phyloP scores from a whole-genome alignment of 2,113 vertebrate species.

The Chaetodon auriga region DNA sequence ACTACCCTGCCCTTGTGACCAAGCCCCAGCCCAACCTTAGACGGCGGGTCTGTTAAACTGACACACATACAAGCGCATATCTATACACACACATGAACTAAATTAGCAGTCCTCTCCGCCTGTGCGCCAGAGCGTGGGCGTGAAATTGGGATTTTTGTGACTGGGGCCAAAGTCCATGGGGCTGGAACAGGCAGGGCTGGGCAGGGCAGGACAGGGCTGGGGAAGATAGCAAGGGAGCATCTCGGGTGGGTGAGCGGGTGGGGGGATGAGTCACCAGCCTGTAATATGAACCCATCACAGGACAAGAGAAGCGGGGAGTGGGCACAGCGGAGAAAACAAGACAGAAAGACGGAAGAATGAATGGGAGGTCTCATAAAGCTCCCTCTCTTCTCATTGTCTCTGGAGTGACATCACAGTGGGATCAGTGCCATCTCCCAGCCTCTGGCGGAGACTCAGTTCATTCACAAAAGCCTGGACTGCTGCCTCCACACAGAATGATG shows the following conservation, averaged over 20 bases:
- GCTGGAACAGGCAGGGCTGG: slow-evolving; percentile 40
- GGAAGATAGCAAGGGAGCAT: slow-evolving; percentile 55
- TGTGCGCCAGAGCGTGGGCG: slow-evolving; percentile 59
- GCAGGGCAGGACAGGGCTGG: slow-evolving; percentile 42
- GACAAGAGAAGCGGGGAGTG: slow-evolving; percentile 61
- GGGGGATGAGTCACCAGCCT: slow-evolving; percentile 75
- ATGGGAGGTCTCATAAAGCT: slow-evolving; percentile 80
- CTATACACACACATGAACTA: slow-evolving; percentile 54
- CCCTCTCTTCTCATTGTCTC: slow-evolving; percentile 69
- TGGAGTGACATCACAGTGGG: slow-evolving; percentile 84
- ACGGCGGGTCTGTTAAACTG: slow-evolving; percentile 33
- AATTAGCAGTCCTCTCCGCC: slow-evolving; percentile 67
- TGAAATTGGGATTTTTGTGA: slow-evolving; percentile 80
- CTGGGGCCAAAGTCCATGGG: slow-evolving; percentile 52
- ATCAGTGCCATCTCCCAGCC: slow-evolving; percentile 79
- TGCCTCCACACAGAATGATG: slow-evolving; percentile 78
- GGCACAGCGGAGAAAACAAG: slow-evolving; percentile 19
- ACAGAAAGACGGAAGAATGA: slow-evolving; percentile 68
- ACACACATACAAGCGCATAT: slow-evolving; percentile 30
- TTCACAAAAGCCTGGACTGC: slow-evolving; percentile 81
- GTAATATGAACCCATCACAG: slow-evolving; percentile 83
- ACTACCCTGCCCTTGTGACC: slow-evolving; percentile 14
- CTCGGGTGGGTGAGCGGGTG: slow-evolving; percentile 61
- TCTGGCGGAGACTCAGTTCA: slow-evolving; percentile 79
- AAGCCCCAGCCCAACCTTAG: slow-evolving; percentile 4